These are phyloP conservation scores for Morelia viridis DNA, from an alignment of 2,797 vertebrate genomes.

Conservation along the genomic window DNA sequence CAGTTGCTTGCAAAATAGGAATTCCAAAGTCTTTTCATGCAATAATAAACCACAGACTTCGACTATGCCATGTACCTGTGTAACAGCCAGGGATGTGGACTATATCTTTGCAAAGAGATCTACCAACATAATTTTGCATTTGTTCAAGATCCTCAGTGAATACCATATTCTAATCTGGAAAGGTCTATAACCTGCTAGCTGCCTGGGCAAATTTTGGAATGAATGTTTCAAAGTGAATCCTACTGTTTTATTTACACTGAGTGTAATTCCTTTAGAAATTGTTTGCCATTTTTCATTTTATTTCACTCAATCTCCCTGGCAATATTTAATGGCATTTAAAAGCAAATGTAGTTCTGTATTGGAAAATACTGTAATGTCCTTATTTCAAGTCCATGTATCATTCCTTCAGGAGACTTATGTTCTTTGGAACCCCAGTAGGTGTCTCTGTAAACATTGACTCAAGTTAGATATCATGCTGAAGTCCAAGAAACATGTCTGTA, in stretches of 20 bases:
- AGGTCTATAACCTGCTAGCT: background rate
- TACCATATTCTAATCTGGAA: background rate
- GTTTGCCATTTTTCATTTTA: background rate
- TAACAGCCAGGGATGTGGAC: background rate
- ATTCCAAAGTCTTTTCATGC: background rate
- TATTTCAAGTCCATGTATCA: conserved; percentile 49
- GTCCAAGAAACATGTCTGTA: background rate
- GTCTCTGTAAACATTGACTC: background rate
- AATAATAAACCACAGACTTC: background rate
- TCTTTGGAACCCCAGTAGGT: conserved; percentile 4
- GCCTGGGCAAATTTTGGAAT: background rate
- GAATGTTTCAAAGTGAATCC: background rate
- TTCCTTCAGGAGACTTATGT: conserved; percentile 49
- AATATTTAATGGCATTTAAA: background rate
- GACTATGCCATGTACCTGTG: background rate
- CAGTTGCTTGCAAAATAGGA: background rate
- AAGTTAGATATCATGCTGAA: background rate
- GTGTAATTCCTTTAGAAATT: background rate
- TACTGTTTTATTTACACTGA: background rate
- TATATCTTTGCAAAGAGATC: background rate
- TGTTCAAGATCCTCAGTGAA: background rate
- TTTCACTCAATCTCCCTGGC: background rate
- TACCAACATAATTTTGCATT: background rate
- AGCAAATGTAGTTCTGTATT: background rate
- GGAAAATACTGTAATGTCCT: conserved; percentile 46